Base-by-base conservation (phyloP, 1,140 invertebrate species). In the Forficula auricularia region DNA sequence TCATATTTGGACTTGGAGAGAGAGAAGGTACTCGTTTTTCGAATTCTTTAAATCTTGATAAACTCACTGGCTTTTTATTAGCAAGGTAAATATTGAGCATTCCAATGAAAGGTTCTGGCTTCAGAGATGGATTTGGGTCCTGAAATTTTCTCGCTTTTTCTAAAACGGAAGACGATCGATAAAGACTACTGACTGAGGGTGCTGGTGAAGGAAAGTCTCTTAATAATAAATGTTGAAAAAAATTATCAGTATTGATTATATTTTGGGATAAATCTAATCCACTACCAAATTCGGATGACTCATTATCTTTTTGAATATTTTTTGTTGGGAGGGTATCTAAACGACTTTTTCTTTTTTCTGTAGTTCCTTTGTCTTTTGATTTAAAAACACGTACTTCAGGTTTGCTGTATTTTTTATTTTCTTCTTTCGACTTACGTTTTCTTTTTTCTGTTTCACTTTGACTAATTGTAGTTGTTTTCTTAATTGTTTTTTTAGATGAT, bases 151-250 rank as follows among this genome's bases (percentile, higher is more conserved):
- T 68, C 0, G 73, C 71, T 53, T 72, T 72, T 56, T 79, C 71
- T 19, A 68, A 54, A 3, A 81, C 71, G 18, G 68, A 62, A 41
- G 58, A 66, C 44, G 62, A 62, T 31, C 61, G 44, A 16, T 53
- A 49, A 48, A 50, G 52, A 41, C 48, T 55, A 46, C 61, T 31
- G 18, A 38, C 51, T 2, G 63, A 56, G 2, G 56, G 48, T 16
- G 54, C 52, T 13, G 47, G 56, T 30, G 56, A 51, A 38, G 51
- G 27, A 2, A 59, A 45, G 42, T 71, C 65, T 43, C 70, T 56
- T 9, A 79, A 54, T 47, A 80, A 76, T 18, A 81, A 63, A 57
- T 77, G 67, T 54, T 77, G 77, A 50, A 82, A 81, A 51, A 80
- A 81, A 0, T 66, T 66, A 52, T 79, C 65, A 0, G 68, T 67